A percentile compares a stretch with the other conserved stretches of the same genome.
phyloP scores from a whole-genome alignment of 2,797 vertebrate genomes.

The Okamejei kenojei region DNA sequence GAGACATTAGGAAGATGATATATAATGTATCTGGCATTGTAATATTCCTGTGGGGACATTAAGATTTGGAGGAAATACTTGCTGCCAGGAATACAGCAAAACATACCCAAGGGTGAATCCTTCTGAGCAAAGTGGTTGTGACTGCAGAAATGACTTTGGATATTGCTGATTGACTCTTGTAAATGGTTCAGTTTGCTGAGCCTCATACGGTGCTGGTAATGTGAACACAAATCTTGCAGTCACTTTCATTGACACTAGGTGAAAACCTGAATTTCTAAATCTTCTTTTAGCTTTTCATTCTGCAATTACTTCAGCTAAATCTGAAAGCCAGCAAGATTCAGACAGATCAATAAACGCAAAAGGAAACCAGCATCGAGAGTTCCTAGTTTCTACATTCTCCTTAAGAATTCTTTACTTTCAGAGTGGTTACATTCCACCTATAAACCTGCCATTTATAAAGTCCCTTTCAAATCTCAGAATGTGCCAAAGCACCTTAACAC shows the following conservation, averaged over 20 bases:
- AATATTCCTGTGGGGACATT: background rate
- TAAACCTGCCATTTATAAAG: too few relatives aligned
- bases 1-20: conserved; percentile 19
- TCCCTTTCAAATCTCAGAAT: too few relatives aligned
- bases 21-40: conserved; percentile 4
- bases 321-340: background rate
- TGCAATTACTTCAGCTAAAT: background rate
- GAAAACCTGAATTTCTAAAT: background rate
- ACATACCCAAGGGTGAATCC: background rate
- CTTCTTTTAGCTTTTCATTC: background rate
- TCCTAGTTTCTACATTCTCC: background rate
- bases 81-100: conserved; percentile 12
- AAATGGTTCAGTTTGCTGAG: background rate
- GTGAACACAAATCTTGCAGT: background rate
- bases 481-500: too few relatives aligned
- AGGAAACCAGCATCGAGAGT: background rate
- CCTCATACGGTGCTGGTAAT: background rate
- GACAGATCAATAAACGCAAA: background rate
- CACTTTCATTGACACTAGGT: background rate
- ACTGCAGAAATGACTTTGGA: conserved; percentile 13
- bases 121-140: conserved; percentile 12
- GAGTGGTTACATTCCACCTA: background rate
- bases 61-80: conserved; percentile 1
- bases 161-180: background rate
- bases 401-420: background rate